Evolutionary conservation across 2,113 vertebrate genomes (phyloP), one percentile per base, ranked within the genome.

Genomic region (Grammomys surdaster): DNA sequence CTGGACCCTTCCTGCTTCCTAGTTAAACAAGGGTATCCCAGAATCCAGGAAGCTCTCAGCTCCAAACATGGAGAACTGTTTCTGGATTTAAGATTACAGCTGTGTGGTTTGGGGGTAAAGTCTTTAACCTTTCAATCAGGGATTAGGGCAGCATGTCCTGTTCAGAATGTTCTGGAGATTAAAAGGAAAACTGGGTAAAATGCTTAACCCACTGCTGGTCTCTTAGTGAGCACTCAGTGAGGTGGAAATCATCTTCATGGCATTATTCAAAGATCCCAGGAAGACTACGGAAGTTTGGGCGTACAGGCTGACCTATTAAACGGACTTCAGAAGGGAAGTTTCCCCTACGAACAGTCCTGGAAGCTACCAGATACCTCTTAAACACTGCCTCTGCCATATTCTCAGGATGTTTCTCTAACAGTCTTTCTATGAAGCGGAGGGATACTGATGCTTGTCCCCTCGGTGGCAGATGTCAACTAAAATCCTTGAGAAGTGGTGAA

Each of bases 401-500:
- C 31, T 0, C 31, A 16, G 28, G 31, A 26, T 13, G 1, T 28
- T 11, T 90, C 77, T 54, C n/a, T 31, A 82, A 40, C 17, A 76
- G 16, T 26, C 84, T 63, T 63, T 69, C 88, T 20, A 26, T 60
- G 51, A 31, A 84, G 43, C 24, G 8, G 28, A 69, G 51, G 11
- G 36, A 7, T 0, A 3, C 14, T 26, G 65, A 90, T 10, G 10
- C 33, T 5, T 69, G 65, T 67, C 76, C 10, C 56, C 72, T 36
- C 73, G 65, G 3, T 86, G 91, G 63, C 22, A 78, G 24, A 33
- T 16, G 67, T 89, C 69, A 89, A 31, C 77, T 93, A 43, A 94
- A 80, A 75, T 58, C 72, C 28, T 80, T 6, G 48, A 56, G 17
- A 82, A 26, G 46, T 5, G 22, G 48, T 43, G 31, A 93, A 96